Evolutionary conservation across 2,113 vertebrate species (phyloP).

Genomic region (Bufo gargarizans): DNA sequence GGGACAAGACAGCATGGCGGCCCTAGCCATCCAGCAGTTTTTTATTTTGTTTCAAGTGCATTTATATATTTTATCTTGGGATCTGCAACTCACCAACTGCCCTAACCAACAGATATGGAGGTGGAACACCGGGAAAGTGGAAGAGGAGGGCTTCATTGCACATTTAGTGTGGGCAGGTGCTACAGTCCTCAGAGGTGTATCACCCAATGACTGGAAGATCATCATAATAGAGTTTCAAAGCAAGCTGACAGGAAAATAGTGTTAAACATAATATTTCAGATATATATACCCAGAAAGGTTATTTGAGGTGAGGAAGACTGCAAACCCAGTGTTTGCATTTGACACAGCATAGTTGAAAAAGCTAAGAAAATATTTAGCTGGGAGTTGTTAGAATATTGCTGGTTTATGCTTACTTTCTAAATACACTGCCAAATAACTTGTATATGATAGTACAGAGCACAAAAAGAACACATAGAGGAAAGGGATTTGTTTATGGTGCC

Average conservation of each 20-base stretch:
- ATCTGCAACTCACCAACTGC: too few relatives aligned
- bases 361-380: slow-evolving; percentile 30
- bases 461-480: neutral
- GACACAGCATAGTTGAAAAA: slow-evolving; percentile 14
- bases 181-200: neutral
- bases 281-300: neutral
- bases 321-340: neutral
- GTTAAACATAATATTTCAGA: neutral
- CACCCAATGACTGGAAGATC: neutral
- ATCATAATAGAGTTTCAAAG: neutral
- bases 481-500: slow-evolving; percentile 34
- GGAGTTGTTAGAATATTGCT: slow-evolving; percentile 20
- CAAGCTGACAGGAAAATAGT: neutral
- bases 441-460: slow-evolving; percentile 19
- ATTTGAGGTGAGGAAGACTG: neutral
- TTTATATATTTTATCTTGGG: too few relatives aligned
- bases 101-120: too few relatives aligned
- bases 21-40: too few relatives aligned
- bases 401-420: neutral
- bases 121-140: too few relatives aligned
- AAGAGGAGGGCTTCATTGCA: neutral
- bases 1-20: neutral
- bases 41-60: too few relatives aligned
- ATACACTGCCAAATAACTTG: slow-evolving; percentile 7
- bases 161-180: neutral